A percentile compares a stretch with the other conserved stretches of the same genome.
Conservation (phyloP, 2,797 vertebrate genomes). For the Lutjanus argentimaculatus region DNA sequence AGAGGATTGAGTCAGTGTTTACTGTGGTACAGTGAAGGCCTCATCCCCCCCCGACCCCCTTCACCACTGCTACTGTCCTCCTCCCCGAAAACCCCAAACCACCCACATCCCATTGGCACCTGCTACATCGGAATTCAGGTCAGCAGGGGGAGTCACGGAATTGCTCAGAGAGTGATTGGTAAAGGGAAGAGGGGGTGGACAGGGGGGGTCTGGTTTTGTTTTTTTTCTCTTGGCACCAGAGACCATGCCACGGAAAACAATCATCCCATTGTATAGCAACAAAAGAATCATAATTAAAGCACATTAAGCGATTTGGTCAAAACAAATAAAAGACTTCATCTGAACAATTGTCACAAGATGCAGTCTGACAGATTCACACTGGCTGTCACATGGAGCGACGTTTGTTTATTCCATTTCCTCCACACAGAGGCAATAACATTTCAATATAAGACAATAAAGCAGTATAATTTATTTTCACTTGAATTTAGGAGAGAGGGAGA, state of each 20-base stretch:
- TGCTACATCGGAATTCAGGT: slow-evolving; percentile 80
- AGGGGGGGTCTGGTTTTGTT: slow-evolving; percentile 46
- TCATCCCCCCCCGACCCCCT: slow-evolving; percentile 46
- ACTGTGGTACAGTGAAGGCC: slow-evolving; percentile 40
- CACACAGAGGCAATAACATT: background rate
- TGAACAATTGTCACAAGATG: slow-evolving; percentile 64
- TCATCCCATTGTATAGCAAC: slow-evolving; percentile 71
- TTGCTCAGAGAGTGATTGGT: slow-evolving; percentile 68
- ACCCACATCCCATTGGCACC: slow-evolving; percentile 79
- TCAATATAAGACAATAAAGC: background rate
- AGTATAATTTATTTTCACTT: background rate
- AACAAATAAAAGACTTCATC: slow-evolving; percentile 74
- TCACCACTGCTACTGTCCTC: slow-evolving; percentile 39
- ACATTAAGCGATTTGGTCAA: slow-evolving; percentile 70
- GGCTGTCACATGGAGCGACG: slow-evolving; percentile 42
- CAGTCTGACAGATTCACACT: slow-evolving; percentile 56
- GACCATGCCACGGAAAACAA: slow-evolving; percentile 74
- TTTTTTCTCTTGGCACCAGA: slow-evolving; percentile 67
- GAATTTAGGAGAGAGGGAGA: background rate
- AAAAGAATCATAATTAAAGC: slow-evolving; percentile 80
- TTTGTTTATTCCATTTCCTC: slow-evolving; percentile 24
- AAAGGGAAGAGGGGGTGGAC: slow-evolving; percentile 52
- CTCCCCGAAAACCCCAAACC: slow-evolving; percentile 49
- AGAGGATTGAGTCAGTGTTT: slow-evolving; percentile 54
- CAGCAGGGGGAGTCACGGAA: slow-evolving; percentile 76